These are phyloP conservation scores for Channa maculata DNA, from an alignment of 2,113 vertebrate species.

Conservation along the genomic window DNA sequence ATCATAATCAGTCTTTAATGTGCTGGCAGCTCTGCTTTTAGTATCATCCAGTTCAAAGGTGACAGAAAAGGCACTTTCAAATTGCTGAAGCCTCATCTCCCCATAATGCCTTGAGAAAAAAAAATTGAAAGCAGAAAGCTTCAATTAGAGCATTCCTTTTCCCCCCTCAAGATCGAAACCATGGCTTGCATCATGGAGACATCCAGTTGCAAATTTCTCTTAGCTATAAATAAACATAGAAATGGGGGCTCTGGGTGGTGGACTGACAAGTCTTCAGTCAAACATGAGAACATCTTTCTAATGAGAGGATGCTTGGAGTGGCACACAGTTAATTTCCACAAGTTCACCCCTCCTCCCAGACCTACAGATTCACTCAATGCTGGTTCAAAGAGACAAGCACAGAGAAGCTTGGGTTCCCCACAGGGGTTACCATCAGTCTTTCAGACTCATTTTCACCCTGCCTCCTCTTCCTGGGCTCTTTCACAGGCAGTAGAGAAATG, in stretches of 20 bases:
- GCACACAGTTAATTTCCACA: conserved; percentile 16
- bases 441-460: conserved; percentile 40
- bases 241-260: conserved; percentile 19
- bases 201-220: conserved; percentile 55
- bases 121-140: conserved; percentile 56
- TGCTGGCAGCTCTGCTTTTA: conserved; percentile 44
- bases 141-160: conserved; percentile 64
- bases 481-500: conserved; percentile 48
- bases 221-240: conserved; percentile 65
- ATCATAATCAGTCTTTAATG: conserved; percentile 46
- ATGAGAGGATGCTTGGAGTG: conserved; percentile 50
- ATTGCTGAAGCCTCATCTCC: conserved; percentile 43
- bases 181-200: conserved; percentile 44
- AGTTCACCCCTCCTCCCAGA: conserved; percentile 18
- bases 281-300: conserved; percentile 62
- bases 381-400: conserved; percentile 24
- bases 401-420: conserved; percentile 27
- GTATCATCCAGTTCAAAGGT: conserved; percentile 36
- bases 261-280: conserved; percentile 62
- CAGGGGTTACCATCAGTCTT: conserved; percentile 30
- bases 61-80: conserved; percentile 46
- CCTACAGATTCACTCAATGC: conserved; percentile 26
- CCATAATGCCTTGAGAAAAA: conserved; percentile 33
- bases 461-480: conserved; percentile 46
- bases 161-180: conserved; percentile 55